Base-by-base conservation (phyloP, 2,888 invertebrate genomes). In the Drosophila pegasa region DNA sequence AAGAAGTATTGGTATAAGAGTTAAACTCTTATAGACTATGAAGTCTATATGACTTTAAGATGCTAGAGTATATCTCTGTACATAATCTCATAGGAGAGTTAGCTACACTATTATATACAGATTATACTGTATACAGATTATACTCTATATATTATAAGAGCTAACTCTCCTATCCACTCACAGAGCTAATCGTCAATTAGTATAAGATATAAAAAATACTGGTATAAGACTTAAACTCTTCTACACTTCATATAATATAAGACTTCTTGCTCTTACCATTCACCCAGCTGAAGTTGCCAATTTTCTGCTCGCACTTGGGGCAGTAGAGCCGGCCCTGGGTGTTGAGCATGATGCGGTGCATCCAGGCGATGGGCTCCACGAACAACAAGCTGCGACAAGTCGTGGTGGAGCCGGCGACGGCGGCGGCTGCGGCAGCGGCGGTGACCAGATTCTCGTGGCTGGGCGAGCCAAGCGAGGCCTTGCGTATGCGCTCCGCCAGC, bases 231-330 rank as follows among this genome's bases (percentile, higher is more conserved):
- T n/a, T n/a, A n/a, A n/a, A n/a, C n/a, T n/a, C n/a, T n/a, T n/a
- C n/a, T n/a, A n/a, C n/a, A n/a, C n/a, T n/a, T n/a, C n/a, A n/a
- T 3, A 25, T 29, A 47, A 18, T 45, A 45, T 27, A 16, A 45
- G 27, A 37, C 7, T 25, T 18, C 4, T 16, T 18, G 4, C 64
- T 0, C 68, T 10, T 74, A 95, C 96, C 97, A 94, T 96, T 96
- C 65, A 96, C 94, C 98, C 98, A 98, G 91, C 96, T 97, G 91
- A 96, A 98, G 63, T 96, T 97, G 29, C 98, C 98, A 68, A 98
- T 93, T 93, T 98, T 98, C 68, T 94, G 94, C 65, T 93, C 93
- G 90, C 98, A 98, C 91, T 97, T 96, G 48, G 98, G 97, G 91
- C 98, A 96, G 91, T 95, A 94, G 71, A 98, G 93, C 92, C 98